Evolutionary conservation across 92 coral and sea anemone genomes (phyloP).

Genomic region (Zoanthus gigantus): DNA sequence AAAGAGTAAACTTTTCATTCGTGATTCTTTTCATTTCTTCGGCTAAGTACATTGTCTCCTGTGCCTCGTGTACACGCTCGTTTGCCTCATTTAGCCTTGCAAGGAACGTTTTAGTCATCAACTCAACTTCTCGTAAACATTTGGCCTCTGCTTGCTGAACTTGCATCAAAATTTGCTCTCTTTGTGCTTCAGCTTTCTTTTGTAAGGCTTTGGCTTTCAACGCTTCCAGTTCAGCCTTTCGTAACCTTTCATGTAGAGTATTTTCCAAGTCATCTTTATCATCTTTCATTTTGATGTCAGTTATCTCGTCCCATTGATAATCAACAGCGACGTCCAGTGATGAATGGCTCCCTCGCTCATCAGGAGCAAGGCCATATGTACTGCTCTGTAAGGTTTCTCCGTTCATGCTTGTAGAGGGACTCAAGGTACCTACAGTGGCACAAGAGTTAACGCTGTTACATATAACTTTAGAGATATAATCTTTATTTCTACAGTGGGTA

Average conservation of each 20-base stretch:
- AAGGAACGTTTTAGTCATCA: slow-evolving; percentile 80
- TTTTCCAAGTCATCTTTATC: background rate
- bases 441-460: background rate
- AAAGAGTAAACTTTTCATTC: slow-evolving; percentile 87
- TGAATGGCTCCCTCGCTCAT: background rate
- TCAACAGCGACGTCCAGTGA: slow-evolving; percentile 19
- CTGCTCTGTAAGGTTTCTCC: slow-evolving; percentile 10
- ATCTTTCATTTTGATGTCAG: slow-evolving; percentile 14
- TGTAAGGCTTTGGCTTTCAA: slow-evolving; percentile 83
- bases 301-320: slow-evolving; percentile 44
- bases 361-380: background rate
- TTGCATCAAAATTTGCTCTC: slow-evolving; percentile 60
- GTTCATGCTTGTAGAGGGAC: slow-evolving; percentile 10
- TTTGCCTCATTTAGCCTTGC: slow-evolving; percentile 79
- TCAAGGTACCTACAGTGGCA: slow-evolving; percentile 4
- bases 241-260: slow-evolving; percentile 58
- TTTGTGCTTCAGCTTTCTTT: slow-evolving; percentile 83
- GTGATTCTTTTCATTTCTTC: slow-evolving; percentile 83
- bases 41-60: slow-evolving; percentile 73
- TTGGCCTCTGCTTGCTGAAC: slow-evolving; percentile 83
- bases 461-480: background rate
- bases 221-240: slow-evolving; percentile 72
- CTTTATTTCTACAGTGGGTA: background rate
- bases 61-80: slow-evolving; percentile 81
- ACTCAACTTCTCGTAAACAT: slow-evolving; percentile 83